Conservation (phyloP, 2,888 invertebrate species). For the Timema podura region DNA sequence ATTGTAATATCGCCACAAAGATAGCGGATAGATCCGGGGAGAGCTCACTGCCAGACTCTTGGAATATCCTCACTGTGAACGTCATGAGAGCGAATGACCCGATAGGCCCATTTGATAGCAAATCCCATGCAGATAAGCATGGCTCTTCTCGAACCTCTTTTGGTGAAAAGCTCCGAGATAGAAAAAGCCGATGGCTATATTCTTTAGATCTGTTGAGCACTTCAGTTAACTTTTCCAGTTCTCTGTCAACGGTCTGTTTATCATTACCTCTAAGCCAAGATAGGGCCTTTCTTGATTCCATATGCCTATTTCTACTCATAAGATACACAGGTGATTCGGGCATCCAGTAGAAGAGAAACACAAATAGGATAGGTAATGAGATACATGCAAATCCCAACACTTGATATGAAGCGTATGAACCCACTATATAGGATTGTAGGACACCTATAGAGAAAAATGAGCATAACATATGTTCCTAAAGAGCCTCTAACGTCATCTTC, state of each 20-base stretch:
- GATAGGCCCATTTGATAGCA: slow-evolving; percentile 45
- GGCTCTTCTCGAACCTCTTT: slow-evolving; percentile 42
- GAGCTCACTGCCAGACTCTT: slow-evolving; percentile 37
- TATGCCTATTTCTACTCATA: slow-evolving; percentile 44
- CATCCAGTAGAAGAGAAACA: slow-evolving; percentile 48
- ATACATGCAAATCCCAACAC: slow-evolving; percentile 51
- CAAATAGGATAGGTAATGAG: slow-evolving; percentile 47
- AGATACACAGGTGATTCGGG: slow-evolving; percentile 59
- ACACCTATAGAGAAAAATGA: slow-evolving; percentile 50
- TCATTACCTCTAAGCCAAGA: slow-evolving; percentile 36
- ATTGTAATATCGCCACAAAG: slow-evolving; percentile 45
- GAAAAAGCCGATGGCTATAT: slow-evolving; percentile 16
- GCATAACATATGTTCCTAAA: slow-evolving; percentile 54
- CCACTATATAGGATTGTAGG: slow-evolving; percentile 50
- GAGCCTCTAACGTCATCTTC: slow-evolving; percentile 53
- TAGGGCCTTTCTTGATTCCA: slow-evolving; percentile 45
- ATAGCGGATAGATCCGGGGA: slow-evolving; percentile 43
- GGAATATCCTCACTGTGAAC: slow-evolving; percentile 40
- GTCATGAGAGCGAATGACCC: slow-evolving; percentile 48
- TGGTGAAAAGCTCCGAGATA: slow-evolving; percentile 41
- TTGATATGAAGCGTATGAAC: slow-evolving; percentile 49
- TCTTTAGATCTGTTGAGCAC: slow-evolving; percentile 25
- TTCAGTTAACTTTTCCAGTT: slow-evolving; percentile 31
- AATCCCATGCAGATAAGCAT: slow-evolving; percentile 43
- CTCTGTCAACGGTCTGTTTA: slow-evolving; percentile 36